phyloP scores from a whole-genome alignment of 23 tunicate species.

The Ciona savignyi region DNA sequence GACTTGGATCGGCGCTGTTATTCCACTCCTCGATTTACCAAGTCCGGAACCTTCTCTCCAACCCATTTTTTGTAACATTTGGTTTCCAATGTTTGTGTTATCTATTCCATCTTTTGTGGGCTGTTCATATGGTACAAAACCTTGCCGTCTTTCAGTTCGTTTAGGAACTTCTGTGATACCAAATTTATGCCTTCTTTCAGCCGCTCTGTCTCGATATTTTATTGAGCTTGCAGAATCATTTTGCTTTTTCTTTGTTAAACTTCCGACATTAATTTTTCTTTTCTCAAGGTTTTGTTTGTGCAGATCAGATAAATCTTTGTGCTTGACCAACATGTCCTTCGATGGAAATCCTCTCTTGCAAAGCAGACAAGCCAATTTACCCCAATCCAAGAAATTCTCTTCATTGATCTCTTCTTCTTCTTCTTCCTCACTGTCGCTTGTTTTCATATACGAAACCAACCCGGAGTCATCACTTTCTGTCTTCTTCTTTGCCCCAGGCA shows the following conservation, averaged over 20 bases:
- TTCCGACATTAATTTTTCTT: slow-evolving; percentile 36
- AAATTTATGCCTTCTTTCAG: slow-evolving; percentile 82
- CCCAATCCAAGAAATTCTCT: slow-evolving; percentile 67
- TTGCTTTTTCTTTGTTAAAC: slow-evolving; percentile 6
- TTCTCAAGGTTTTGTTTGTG: slow-evolving; percentile 77
- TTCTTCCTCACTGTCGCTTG: slow-evolving; percentile 57
- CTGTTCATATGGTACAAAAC: slow-evolving; percentile 68
- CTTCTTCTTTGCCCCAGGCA: slow-evolving; percentile 5
- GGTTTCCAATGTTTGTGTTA: slow-evolving; percentile 72
- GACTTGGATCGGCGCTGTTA: slow-evolving; percentile 66
- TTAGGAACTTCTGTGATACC: slow-evolving; percentile 60
- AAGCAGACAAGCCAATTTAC: slow-evolving; percentile 61
- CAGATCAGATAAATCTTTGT: slow-evolving; percentile 52
- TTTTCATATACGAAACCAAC: slow-evolving; percentile 42
- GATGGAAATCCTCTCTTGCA: slow-evolving; percentile 83
- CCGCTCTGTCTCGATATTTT: slow-evolving; percentile 95
- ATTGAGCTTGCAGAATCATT: neutral
- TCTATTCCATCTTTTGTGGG: slow-evolving; percentile 78
- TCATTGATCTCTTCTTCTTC: slow-evolving; percentile 47
- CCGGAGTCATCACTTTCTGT: slow-evolving; percentile 33
- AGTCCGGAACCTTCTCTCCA: slow-evolving; percentile 90
- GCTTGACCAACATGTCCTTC: slow-evolving; percentile 63
- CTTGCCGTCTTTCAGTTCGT: neutral
- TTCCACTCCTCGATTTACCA: slow-evolving; percentile 79
- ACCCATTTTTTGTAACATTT: slow-evolving; percentile 94